Percentiles rank a stretch among this genome's conserved stretches.
Conservation (phyloP, 1,140 invertebrate species). For the Trachelipus rathkii region DNA sequence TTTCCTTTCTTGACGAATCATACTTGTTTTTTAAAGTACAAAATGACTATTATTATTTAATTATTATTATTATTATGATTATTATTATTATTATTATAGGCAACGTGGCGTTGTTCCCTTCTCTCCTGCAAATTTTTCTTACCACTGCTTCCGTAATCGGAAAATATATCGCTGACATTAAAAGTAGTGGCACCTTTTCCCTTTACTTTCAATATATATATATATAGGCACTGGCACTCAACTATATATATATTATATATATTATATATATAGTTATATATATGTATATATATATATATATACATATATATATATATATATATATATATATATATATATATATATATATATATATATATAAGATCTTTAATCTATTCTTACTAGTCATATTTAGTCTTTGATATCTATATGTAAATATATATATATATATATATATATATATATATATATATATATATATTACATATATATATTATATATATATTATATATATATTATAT, state of each 20-base stretch:
- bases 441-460: slow-evolving; percentile 14
- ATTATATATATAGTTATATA: slow-evolving; percentile 17
- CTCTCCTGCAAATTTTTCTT: too few relatives aligned
- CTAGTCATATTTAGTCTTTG: not conserved
- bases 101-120: too few relatives aligned
- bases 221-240: not conserved
- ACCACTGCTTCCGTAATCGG: too few relatives aligned
- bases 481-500: slow-evolving; percentile 12
- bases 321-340: slow-evolving; percentile 8
- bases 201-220: not conserved
- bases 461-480: slow-evolving; percentile 14
- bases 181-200: too few relatives aligned
- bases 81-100: too few relatives aligned
- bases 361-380: not conserved
- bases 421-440: slow-evolving; percentile 16
- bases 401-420: not conserved
- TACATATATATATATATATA: slow-evolving; percentile 24
- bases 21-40: too few relatives aligned
- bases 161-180: too few relatives aligned
- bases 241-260: slow-evolving; percentile 9
- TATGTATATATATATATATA: slow-evolving; percentile 17
- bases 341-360: not conserved
- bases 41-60: too few relatives aligned
- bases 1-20: too few relatives aligned
- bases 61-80: too few relatives aligned